Base-by-base conservation (phyloP, 2,888 invertebrate genomes). In the Drosophila anomelani region DNA sequence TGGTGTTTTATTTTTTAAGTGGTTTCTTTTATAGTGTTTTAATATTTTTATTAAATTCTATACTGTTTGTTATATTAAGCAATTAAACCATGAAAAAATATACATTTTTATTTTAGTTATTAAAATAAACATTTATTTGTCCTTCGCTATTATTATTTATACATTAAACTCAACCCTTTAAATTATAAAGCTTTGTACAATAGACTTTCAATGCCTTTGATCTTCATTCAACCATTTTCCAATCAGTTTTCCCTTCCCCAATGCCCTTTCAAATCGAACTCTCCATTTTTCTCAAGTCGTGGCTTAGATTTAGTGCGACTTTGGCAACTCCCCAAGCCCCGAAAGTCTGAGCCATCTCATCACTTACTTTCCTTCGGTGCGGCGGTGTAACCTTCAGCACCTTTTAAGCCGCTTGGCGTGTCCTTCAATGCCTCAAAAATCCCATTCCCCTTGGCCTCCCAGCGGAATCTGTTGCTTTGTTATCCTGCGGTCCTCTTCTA, bases 361-460 rank as follows among this genome's bases (percentile, higher is more conserved):
- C 58, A 62, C 70, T 58, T 75, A 47, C 47, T 38, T 39, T 15
- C 36, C 36, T 44, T 67, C 59, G 53, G 38, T 70, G 63, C 32
- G 58, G 36, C 60, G 78, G 60, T 53, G 51, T 83, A 88, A 86
- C 79, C 76, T 88, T 81, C 68, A 69, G 58, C 79, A 78, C 66
- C 74, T 80, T 81, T 88, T 83, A 86, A 83, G 84, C 88, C 68
- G 79, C 86, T 77, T 82, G 80, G 51, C 64, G 54, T 78, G 81
- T 70, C 83, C 77, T 79, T 85, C 80, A 81, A 64, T 70, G 55
- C 56, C 43, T 64, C 58, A 57, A 58, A 64, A 61, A 41, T 26
- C 56, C 63, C 38, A 29, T 34, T 46, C 39, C 29, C 59, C 20
- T 0, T 12, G 5, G 3, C 39, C 43, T 61, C 32, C 59, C 59